Evolutionary conservation across 2,888 invertebrate species (phyloP), one percentile per base, ranked within the genome.

Genomic region (Brachyopa scutellaris): DNA sequence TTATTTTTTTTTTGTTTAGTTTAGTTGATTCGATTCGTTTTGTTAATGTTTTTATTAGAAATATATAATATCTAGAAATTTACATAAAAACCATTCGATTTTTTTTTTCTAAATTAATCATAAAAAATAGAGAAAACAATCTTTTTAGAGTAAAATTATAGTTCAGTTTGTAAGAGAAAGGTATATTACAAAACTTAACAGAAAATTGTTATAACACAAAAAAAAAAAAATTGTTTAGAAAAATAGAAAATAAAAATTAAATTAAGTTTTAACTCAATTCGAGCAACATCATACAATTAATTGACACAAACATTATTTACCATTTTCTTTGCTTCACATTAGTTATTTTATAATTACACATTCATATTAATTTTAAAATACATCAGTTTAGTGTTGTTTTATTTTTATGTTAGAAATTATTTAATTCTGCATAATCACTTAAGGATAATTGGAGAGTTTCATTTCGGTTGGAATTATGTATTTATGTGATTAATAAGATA

Each of bases 11-110:
- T 29, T 31, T 19, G 11, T 62, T 62, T 49, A 57, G 57, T 67
- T 77, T 72, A 78, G 40, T 72, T 67, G 51, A 69, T 61, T 82
- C 59, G 57, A 29, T 66, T 78, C 47, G 53, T 49, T 51, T 11
- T 36, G 6, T 36, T 53, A 26, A 5, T 26, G 6, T 21, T 45
- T 69, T 47, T 40, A 59, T 69, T 74, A 79, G 61, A 64, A 74
- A 69, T 80, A 67, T 76, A 47, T 80, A 69, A 67, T 67, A 72
- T 72, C 57, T 76, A 76, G 55, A 83, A 78, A 73, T 83, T 78
- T 83, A 73, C 72, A 83, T 62, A 51, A 57, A 74, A 67, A 31
- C 11, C 45, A n/a, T 33, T 31, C 21, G 2, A 42, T 21, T 61
- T 38, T 53, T 17, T 23, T 67, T 62, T 66, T 38, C 31, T 9